A percentile compares a stretch with the other conserved stretches of the same genome.
Conservation (phyloP, 2,888 invertebrate genomes). For the Polylopha cassiicola region DNA sequence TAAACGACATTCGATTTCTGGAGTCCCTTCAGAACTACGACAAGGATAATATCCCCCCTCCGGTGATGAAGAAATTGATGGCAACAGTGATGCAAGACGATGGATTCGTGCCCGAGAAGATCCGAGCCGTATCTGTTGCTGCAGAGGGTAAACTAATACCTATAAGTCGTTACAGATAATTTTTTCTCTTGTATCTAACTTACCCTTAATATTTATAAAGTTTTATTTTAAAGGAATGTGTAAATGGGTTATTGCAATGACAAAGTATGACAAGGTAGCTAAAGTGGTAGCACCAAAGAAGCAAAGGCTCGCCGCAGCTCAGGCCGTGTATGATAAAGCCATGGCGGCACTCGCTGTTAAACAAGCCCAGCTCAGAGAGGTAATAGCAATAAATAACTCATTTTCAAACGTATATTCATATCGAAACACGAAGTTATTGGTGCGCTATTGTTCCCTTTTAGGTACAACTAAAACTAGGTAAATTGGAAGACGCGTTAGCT, state of each 20-base stretch:
- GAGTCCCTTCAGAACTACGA: constrained; percentile 92
- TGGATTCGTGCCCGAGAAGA: constrained; percentile 94
- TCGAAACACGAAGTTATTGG: neutral
- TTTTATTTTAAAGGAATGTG: constrained; percentile 81
- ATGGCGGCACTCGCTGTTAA: constrained; percentile 88
- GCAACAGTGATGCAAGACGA: constrained; percentile 89
- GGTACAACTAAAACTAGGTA: constrained; percentile 81
- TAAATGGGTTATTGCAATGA: constrained; percentile 96
- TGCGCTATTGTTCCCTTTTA: constrained; percentile 25
- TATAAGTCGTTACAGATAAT: too few species aligned
- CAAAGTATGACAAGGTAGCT: constrained; percentile 95
- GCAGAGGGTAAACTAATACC: constrained; percentile 88
- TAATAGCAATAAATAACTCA: constrained; percentile 28
- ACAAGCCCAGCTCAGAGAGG: constrained; percentile 84
- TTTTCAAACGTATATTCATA: constrained; percentile 1
- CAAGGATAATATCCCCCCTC: constrained; percentile 93
- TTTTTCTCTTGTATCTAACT: too few species aligned
- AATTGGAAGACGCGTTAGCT: constrained; percentile 84
- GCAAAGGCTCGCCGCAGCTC: constrained; percentile 90
- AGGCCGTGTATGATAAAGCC: constrained; percentile 84
- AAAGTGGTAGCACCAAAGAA: constrained; percentile 96
- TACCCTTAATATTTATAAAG: too few species aligned
- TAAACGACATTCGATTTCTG: constrained; percentile 94
- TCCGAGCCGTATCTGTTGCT: constrained; percentile 90
- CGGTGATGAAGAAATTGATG: constrained; percentile 89